Evolutionary conservation across 92 coral and sea anemone species (phyloP).

Genomic region (Micromussa lordhowensis): DNA sequence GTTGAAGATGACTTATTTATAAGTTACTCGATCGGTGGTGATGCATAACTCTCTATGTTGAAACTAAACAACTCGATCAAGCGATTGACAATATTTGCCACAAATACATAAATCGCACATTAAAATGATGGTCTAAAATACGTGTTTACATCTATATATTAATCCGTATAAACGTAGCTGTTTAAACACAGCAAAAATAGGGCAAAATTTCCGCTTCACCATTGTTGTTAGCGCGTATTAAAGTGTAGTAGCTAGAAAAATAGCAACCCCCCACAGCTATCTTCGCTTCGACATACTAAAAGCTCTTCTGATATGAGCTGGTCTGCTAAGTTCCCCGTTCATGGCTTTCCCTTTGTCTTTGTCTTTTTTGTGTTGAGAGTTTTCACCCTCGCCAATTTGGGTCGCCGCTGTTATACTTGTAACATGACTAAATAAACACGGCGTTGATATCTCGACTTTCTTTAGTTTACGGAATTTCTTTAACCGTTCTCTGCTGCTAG

Average conservation of each 20-base stretch:
- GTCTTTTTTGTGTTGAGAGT: slow-evolving; percentile 47
- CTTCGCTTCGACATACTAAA: slow-evolving; percentile 74
- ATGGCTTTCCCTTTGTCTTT: slow-evolving; percentile 59
- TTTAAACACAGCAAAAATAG: slow-evolving; percentile 22
- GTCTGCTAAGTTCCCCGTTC: slow-evolving; percentile 71
- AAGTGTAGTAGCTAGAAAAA: background rate
- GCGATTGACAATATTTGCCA: slow-evolving; percentile 13
- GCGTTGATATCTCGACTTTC: slow-evolving; percentile 96
- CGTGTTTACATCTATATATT: slow-evolving; percentile 31
- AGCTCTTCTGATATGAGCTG: slow-evolving; percentile 73
- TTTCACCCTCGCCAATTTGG: slow-evolving; percentile 68
- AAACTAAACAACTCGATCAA: slow-evolving; percentile 12
- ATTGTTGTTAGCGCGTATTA: background rate
- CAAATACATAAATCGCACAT: slow-evolving; percentile 4
- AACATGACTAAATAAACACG: slow-evolving; percentile 97
- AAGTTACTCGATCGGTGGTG: slow-evolving; percentile 5
- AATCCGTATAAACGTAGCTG: slow-evolving; percentile 20
- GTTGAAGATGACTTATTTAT: slow-evolving; percentile 1
- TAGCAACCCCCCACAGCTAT: slow-evolving; percentile 3
- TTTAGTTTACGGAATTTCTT: slow-evolving; percentile 93
- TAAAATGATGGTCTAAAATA: slow-evolving; percentile 11
- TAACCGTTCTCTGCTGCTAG: slow-evolving; percentile 69
- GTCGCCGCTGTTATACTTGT: slow-evolving; percentile 95
- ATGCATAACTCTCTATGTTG: background rate
- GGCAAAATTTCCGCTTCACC: background rate